Evolutionary conservation across 2,888 invertebrate species (phyloP).

Genomic region (Megamerina dolium): DNA sequence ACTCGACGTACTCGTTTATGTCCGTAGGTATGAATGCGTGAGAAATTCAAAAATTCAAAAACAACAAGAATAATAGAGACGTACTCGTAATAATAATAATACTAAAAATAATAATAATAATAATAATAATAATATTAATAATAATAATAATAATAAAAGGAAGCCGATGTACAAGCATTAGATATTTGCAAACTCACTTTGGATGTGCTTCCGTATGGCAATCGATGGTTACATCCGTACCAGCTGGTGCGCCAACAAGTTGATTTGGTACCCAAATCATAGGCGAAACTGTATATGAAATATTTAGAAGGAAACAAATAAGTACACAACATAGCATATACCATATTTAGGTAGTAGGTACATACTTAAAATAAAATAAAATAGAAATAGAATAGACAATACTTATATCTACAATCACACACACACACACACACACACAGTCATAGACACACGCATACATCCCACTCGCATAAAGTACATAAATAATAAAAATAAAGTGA

Average conservation of each 20-base stretch:
- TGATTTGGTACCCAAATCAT: constrained; percentile 95
- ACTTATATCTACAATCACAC: background rate
- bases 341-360: too few relatives aligned
- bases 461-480: too few relatives aligned
- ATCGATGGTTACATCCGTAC: constrained; percentile 86
- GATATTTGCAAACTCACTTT: constrained; percentile 42
- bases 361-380: background rate
- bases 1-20: too few relatives aligned
- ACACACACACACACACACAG: background rate
- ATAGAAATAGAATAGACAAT: constrained; percentile 7
- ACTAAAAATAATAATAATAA: too few relatives aligned
- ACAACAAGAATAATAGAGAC: too few relatives aligned
- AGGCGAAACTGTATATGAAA: constrained; percentile 64
- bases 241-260: constrained; percentile 83
- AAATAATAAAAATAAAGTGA: too few relatives aligned
- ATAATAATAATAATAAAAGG: too few relatives aligned
- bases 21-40: background rate
- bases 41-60: too few relatives aligned
- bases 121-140: too few relatives aligned
- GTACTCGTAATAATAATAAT: too few relatives aligned
- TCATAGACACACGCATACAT: background rate
- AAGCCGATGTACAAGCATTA: too few relatives aligned
- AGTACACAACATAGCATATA: background rate
- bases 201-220: constrained; percentile 92
- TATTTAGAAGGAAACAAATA: background rate